Base-by-base conservation (phyloP, 2,888 invertebrate species). In the Rhopalosiphum nymphaeae region DNA sequence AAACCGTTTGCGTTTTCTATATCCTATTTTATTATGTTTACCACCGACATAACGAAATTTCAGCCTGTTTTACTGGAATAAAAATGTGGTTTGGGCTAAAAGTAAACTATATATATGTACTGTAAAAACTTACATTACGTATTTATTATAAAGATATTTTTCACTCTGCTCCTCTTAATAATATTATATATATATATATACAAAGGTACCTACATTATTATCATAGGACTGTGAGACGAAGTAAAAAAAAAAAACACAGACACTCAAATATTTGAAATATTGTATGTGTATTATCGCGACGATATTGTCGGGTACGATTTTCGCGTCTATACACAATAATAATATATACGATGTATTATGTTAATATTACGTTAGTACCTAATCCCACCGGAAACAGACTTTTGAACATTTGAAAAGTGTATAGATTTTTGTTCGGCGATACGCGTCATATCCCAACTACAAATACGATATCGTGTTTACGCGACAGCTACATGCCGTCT, bases 21-120 rank as follows among this genome's bases (percentile, higher is more conserved):
- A 29, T 91, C 53, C 53, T 91, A 84, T 91, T 84, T 84, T 84
- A 84, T 84, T 84, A 53, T 78, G 91, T 84, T 91, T 91, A 53
- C 91, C 84, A 91, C 78, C 78, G 42, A 29, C 29, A 56, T 84
- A 85, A 91, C 85, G 56, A 56, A 85, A 91, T 91, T 85, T 84
- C 42, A 44, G 46, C 4, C 84, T 21, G 42, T 84, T 85, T 56
- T 44, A 56, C 84, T 42, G 53, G 53, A 84, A 91, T 91, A 91
- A 56, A 91, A 85, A 91, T 46, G 53, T 5, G 42, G 44, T 91
- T 91, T 85, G 10, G 11, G 29, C 56, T 85, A 49, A 56, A 44
- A 91, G 44, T 85, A 44, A 84, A 91, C 56, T 44, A 67, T 67
- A 67, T n/a, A 67, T 56, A 25, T 84, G 46, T 61, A 42, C 29